phyloP scores from a whole-genome alignment of 2,113 vertebrate genomes.

The Caracal caracal region DNA sequence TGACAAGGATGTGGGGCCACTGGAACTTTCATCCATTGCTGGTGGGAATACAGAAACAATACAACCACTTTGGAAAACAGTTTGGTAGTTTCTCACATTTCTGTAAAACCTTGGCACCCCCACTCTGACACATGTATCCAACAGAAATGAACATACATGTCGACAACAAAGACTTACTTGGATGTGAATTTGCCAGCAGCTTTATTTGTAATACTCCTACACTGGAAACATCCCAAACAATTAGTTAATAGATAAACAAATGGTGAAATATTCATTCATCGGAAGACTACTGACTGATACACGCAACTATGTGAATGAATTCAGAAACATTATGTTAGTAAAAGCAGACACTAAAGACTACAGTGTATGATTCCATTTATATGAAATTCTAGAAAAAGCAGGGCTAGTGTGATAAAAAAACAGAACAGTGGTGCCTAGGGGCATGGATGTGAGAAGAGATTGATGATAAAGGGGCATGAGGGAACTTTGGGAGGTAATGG shows the following conservation, averaged over 20 bases:
- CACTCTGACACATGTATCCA: not conserved
- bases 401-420: not conserved
- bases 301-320: not conserved
- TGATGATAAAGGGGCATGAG: fast-evolving
- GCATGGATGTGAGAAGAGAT: not conserved
- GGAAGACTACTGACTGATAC: not conserved
- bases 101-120: not conserved
- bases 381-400: not conserved
- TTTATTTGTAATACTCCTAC: not conserved
- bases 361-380: not conserved
- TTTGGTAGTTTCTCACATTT: not conserved
- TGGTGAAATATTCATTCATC: not conserved
- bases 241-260: not conserved
- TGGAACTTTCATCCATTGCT: not conserved
- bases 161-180: not conserved
- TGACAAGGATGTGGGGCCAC: not conserved
- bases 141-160: not conserved
- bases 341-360: not conserved
- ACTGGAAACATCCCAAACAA: not conserved
- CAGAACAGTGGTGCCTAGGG: not conserved
- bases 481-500: not conserved
- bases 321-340: not conserved
- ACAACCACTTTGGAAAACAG: not conserved
- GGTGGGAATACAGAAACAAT: not conserved
- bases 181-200: not conserved